A percentile compares a stretch with the other conserved stretches of the same genome.
phyloP scores from a whole-genome alignment of 2,888 invertebrate species.

The Unio pictorum region DNA sequence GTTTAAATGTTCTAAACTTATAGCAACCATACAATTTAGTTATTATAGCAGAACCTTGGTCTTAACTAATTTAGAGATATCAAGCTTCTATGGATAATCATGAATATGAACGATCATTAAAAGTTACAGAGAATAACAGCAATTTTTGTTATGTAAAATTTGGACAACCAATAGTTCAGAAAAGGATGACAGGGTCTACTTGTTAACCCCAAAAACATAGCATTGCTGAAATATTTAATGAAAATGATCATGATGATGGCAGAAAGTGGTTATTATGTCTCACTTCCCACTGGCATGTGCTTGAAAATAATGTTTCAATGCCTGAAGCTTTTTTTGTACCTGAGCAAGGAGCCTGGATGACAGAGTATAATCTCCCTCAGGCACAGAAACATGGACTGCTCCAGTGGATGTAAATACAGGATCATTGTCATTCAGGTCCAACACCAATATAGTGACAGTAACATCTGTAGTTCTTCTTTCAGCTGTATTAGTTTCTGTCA shows the following conservation, averaged over 20 bases:
- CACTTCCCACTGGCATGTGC: background rate
- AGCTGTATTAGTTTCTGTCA: slow-evolving; percentile 41
- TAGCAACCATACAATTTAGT: no score
- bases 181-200: no score
- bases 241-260: no score
- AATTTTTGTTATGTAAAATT: no score
- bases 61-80: no score
- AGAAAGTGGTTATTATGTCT: background rate
- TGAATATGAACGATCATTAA: no score
- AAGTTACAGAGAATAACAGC: no score
- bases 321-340: background rate
- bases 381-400: slow-evolving; percentile 25
- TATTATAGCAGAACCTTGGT: no score
- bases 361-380: slow-evolving; percentile 30
- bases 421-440: slow-evolving; percentile 59
- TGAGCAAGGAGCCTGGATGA: slow-evolving; percentile 11
- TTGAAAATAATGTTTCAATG: background rate
- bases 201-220: background rate
- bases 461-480: slow-evolving; percentile 25
- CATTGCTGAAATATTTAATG: background rate
- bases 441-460: slow-evolving; percentile 41
- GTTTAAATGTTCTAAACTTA: no score
- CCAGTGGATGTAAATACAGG: slow-evolving; percentile 44
- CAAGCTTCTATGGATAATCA: no score
- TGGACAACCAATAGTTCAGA: no score